Conservation (phyloP, 2,888 invertebrate species). For the Acrocera orbiculus region DNA sequence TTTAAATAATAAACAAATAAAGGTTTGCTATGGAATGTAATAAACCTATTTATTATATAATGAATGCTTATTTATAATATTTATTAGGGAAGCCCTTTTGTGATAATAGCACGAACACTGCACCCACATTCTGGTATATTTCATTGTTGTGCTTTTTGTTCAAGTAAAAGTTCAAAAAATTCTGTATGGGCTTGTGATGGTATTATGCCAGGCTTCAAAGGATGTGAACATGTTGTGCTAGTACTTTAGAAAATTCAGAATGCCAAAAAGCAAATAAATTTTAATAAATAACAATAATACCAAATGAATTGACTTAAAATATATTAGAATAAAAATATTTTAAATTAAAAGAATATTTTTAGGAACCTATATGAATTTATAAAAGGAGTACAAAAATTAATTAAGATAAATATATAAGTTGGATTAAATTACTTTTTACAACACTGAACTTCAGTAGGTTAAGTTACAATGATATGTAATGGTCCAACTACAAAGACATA, state of each 20-base stretch:
- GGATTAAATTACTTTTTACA: no score
- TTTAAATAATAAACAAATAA: slow-evolving; percentile 45
- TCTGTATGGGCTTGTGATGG: slow-evolving; percentile 54
- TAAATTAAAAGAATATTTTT: no score
- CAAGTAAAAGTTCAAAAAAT: slow-evolving; percentile 53
- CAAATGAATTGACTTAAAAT: no score
- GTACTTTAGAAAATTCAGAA: slow-evolving; percentile 41
- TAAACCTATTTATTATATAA: neutral
- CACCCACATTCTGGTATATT: slow-evolving; percentile 51
- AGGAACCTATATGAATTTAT: no score
- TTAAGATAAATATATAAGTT: no score
- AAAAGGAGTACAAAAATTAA: no score
- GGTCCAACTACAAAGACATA: no score
- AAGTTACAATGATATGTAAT: no score
- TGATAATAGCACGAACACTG: slow-evolving; percentile 42
- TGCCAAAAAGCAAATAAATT: slow-evolving; percentile 36
- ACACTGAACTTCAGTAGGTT: no score
- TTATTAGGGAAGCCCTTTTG: slow-evolving; percentile 48
- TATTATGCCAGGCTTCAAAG: slow-evolving; percentile 56
- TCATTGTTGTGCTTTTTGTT: slow-evolving; percentile 70
- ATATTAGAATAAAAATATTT: no score
- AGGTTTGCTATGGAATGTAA: slow-evolving; percentile 30
- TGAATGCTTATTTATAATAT: slow-evolving; percentile 3
- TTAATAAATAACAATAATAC: slow-evolving; percentile 14
- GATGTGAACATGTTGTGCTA: slow-evolving; percentile 68